These are phyloP conservation scores for Scaeva pyrastri DNA, from an alignment of 2,888 invertebrate species.

Conservation along the genomic window DNA sequence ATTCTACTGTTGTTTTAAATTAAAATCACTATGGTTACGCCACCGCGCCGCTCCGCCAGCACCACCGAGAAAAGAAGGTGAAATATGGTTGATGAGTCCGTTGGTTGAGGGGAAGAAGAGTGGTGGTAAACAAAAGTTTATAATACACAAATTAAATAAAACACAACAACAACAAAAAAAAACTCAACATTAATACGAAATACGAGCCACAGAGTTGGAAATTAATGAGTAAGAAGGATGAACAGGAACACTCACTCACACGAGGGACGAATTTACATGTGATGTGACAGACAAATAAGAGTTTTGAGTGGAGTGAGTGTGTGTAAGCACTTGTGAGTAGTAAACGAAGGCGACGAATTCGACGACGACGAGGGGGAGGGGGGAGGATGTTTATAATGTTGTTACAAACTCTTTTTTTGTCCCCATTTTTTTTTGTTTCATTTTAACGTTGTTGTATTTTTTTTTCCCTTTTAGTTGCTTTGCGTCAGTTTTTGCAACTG, in stretches of 20 bases:
- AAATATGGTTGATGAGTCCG: too few species aligned
- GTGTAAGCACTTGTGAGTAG: conserved; percentile 54
- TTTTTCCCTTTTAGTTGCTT: neutral
- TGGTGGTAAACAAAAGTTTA: conserved; percentile 6
- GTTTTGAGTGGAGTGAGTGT: conserved; percentile 36
- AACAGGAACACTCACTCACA: conserved; percentile 8
- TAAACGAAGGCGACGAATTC: neutral
- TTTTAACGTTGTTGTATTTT: conserved; percentile 1
- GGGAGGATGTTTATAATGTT: conserved; percentile 40
- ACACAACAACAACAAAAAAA: conserved; percentile 13
- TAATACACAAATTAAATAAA: neutral
- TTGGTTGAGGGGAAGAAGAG: neutral
- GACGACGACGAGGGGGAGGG: conserved; percentile 9
- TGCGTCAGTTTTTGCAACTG: neutral
- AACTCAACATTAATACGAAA: conserved; percentile 40
- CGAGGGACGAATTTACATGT: conserved; percentile 59
- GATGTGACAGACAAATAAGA: conserved; percentile 43
- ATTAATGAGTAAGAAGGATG: conserved; percentile 63
- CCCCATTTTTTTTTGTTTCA: conserved; percentile 4
- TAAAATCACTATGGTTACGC: conserved; percentile 22
- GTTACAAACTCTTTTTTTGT: conserved; percentile 6
- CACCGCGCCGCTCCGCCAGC: too few species aligned
- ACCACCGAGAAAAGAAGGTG: too few species aligned
- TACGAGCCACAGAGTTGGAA: conserved; percentile 58
- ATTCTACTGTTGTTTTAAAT: conserved; percentile 50